Percentiles rank a stretch among this genome's conserved stretches.
Evolutionary conservation across 23 tunicate genomes (phyloP).

Genomic region (Ciona savignyi): DNA sequence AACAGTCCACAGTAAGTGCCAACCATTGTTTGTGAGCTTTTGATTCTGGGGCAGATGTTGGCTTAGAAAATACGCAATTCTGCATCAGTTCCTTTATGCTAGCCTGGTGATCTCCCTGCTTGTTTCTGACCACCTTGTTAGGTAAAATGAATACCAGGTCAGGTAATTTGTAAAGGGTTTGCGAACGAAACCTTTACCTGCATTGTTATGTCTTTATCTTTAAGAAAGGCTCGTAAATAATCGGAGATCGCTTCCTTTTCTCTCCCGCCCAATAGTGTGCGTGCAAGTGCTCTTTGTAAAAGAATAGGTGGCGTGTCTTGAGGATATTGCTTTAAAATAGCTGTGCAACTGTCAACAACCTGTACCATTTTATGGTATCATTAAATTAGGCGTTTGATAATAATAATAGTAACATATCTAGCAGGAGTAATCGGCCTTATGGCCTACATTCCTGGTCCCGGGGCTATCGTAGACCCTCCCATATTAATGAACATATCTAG

Average conservation of each 20-base stretch:
- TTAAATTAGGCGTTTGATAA: neutral
- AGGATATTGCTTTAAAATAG: conserved; percentile 42
- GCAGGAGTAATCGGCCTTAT: too few species aligned
- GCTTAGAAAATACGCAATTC: conserved; percentile 46
- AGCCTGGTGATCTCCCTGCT: conserved; percentile 33
- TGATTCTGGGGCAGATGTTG: conserved; percentile 28
- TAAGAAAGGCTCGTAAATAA: conserved; percentile 71
- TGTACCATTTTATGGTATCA: conserved; percentile 2
- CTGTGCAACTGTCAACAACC: conserved; percentile 66
- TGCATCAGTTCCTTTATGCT: conserved; percentile 31
- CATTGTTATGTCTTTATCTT: conserved; percentile 61
- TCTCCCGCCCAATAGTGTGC: conserved; percentile 38
- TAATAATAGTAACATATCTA: neutral
- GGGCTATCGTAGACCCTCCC: too few species aligned
- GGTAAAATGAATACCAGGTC: neutral
- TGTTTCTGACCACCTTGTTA: conserved; percentile 28
- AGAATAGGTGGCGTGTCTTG: conserved; percentile 46
- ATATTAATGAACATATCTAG: too few species aligned
- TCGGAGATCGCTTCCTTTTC: conserved; percentile 71
- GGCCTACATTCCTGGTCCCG: too few species aligned
- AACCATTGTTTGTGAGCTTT: conserved; percentile 65
- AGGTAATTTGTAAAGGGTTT: neutral
- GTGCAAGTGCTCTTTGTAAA: conserved; percentile 59
- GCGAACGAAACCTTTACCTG: conserved; percentile 12
- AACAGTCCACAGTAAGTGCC: conserved; percentile 73